phyloP scores from a whole-genome alignment of 53 echinoderm and acorn worm genomes.

The Astropecten irregularis region DNA sequence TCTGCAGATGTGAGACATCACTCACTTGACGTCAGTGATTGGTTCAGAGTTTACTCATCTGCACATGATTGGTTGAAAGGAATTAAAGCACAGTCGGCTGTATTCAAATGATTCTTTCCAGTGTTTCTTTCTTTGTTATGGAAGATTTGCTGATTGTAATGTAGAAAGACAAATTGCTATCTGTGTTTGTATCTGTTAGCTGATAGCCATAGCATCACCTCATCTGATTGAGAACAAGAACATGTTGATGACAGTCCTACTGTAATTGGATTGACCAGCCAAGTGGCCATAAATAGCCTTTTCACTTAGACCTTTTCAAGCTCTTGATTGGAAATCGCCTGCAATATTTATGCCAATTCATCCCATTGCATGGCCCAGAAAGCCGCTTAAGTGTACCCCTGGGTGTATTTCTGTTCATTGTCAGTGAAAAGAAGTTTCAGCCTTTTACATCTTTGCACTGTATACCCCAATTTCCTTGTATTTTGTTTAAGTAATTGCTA shows the following conservation, averaged over 20 bases:
- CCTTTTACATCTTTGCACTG: no score
- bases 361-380: background rate
- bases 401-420: constrained; percentile 14
- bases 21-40: no score
- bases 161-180: background rate
- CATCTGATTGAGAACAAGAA: constrained; percentile 21
- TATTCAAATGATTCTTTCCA: no score
- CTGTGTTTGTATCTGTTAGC: constrained; percentile 4
- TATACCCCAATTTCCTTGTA: no score
- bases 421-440: no score
- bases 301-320: background rate
- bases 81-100: background rate
- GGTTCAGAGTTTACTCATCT: constrained; percentile 23
- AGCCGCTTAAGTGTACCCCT: constrained; percentile 24
- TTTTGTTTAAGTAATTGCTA: no score
- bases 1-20: no score
- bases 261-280: constrained; percentile 38
- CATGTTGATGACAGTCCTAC: constrained; percentile 40
- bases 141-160: background rate
- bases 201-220: constrained; percentile 16
- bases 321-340: background rate
- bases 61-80: constrained; percentile 18
- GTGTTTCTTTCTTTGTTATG: background rate
- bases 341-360: background rate
- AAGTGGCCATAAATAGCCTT: constrained; percentile 35